Base-by-base conservation (phyloP, 2,888 invertebrate genomes). In the Prosopocoilus inquinatus region DNA sequence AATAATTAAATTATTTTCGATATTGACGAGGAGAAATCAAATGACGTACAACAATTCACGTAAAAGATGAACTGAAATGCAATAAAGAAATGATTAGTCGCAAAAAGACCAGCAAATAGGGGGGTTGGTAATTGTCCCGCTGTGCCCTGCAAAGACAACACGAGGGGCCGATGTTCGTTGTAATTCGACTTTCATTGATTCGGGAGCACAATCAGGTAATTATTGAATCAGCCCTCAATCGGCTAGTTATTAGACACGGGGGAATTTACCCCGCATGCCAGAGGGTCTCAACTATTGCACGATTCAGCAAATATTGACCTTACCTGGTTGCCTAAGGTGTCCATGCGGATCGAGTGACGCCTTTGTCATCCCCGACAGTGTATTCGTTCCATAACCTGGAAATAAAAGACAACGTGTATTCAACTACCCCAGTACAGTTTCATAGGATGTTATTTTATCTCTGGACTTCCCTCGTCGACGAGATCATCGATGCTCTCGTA, bases 281-380 rank as follows among this genome's bases (percentile, higher is more conserved):
- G 20, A 28, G 20, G 20, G 20, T 28, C 20, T 5, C 20, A 28
- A 28, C 20, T 28, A 28, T 28, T 28, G 13, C 11, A 38, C 38
- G 11, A 8, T 7, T 38, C 13, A 11, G 38, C 13, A 13, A 38
- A 11, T 38, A 38, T 38, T 45, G 20, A 63, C 70, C 82, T 82
- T 78, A 92, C 93, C 92, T 82, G 93, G 92, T 82, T 93, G 93
- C 74, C 93, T 84, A 68, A 93, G 86, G 81, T 94, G 93, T 72
- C 91, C 85, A 80, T 94, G 93, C 50, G 92, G 89, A 78, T 93
- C 94, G 78, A 94, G 81, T 65, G 90, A 87, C 69, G 90, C 84
- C 77, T 92, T 92, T 60, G 89, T 89, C 87, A 89, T 88, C 63
- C 84, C 88, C 65, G 85, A 84, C 72, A 91, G 78, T 49, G 89